Evolutionary conservation across 2,797 vertebrate species (phyloP).

Genomic region (Chiloscyllium punctatum): DNA sequence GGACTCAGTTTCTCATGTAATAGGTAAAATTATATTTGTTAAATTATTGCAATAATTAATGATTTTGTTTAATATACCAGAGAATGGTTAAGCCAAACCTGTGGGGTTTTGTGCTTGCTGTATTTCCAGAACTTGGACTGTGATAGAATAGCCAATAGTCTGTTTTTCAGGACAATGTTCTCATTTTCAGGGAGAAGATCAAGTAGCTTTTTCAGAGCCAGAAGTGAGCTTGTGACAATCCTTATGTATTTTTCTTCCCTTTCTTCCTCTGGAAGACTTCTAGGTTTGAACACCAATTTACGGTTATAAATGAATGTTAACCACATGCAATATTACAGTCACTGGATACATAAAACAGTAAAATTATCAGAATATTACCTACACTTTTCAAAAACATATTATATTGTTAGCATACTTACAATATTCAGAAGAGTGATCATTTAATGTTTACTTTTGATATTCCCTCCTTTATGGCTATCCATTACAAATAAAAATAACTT

Average conservation of each 20-base stretch:
- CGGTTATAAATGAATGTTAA: not conserved
- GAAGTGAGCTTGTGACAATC: constrained; percentile 81
- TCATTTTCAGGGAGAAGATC: constrained; percentile 69
- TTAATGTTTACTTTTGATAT: not conserved
- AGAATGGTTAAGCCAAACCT: constrained; percentile 57
- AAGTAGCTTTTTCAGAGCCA: constrained; percentile 84
- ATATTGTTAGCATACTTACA: not conserved
- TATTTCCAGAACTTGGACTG: constrained; percentile 95
- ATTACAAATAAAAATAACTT: not conserved
- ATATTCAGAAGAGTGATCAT: not conserved
- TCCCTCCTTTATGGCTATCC: not conserved
- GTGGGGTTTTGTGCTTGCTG: constrained; percentile 76
- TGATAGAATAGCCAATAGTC: constrained; percentile 65
- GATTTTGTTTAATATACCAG: not conserved
- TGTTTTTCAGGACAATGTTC: constrained; percentile 59
- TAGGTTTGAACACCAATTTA: constrained; percentile 46
- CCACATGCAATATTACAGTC: not conserved
- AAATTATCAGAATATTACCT: not conserved
- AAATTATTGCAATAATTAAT: not conserved
- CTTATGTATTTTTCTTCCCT: constrained; percentile 82
- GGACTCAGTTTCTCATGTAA: not conserved
- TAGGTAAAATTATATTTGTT: not conserved
- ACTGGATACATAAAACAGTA: not conserved
- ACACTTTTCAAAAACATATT: not conserved
- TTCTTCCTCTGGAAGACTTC: constrained; percentile 84